Base-by-base conservation (phyloP, 1,140 invertebrate species). In the Drosophila takahashii region DNA sequence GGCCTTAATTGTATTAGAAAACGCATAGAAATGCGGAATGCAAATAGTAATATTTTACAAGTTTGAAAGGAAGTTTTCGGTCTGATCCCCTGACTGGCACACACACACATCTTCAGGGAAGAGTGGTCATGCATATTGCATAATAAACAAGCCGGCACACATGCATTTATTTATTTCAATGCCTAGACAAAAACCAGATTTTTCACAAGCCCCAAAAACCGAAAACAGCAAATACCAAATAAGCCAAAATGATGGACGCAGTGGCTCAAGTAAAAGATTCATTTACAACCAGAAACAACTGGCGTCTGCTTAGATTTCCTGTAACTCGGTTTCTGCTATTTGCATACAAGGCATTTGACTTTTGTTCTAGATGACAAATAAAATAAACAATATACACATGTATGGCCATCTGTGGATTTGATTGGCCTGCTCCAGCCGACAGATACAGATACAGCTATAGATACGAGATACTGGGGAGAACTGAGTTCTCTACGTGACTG, bases 261-360 rank as follows among this genome's bases (percentile, higher is more conserved):
- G 44, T 62, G 61, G 69, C 73, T 81, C 50, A 75, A 62, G 71
- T 45, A 44, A 65, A 60, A 77, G 45, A 72, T 65, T 56, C 72
- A 72, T 47, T 39, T 36, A 29, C 27, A 29, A 29, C 47, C 26
- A 58, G 16, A 62, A 27, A 37, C 52, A 69, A 29, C n/a, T 36
- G 45, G 50, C 57, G 32, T 54, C 66, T 75, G 73, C 72, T 58
- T 52, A 48, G 69, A 66, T 77, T 52, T 67, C 72, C 52, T 56
- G 32, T 74, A 36, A 74, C 59, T 74, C 39, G 60, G 53, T 57
- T 48, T 36, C 16, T 65, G 45, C 22, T 62, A 86, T 86, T 85
- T 85, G 81, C 81, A 87, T 86, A 81, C 59, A 87, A 75, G 60
- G 58, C 81, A 75, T 86, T 75, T 81, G 81, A 87, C 81, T 87